Evolutionary conservation across 2,888 invertebrate species (phyloP), one percentile per base, ranked within the genome.

Genomic region (Arge pagana): DNA sequence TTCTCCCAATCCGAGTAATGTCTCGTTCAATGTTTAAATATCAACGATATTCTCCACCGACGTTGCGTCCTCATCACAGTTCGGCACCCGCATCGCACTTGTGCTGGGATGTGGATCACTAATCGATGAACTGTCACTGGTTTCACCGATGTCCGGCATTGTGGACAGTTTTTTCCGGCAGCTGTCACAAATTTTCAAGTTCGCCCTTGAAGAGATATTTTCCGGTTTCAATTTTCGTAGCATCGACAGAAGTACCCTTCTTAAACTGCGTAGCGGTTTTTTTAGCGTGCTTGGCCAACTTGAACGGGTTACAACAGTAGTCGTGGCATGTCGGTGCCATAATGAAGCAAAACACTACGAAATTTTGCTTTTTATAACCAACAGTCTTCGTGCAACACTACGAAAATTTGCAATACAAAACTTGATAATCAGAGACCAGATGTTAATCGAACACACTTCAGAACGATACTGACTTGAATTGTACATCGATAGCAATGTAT

Each of bases 141-240:
- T 40, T 10, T 40, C 24, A 18, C 24, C 13, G 24, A 23, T 40
- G 19, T 19, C 35, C 3, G 40, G 40, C 24, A 40, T 40, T 40
- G 23, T 24, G 5, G 7, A 15, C 11, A 40, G 7, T 40, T 23
- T 40, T 24, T 13, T 8, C 0, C 40, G 4, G 40, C 40, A 40
- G 11, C 6, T 15, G 40, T 23, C 40, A n/a, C 40, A 40, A 23
- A 40, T 23, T 40, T 40, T 40, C n/a, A 13, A 8, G 23, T 40
- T 26, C 16, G 40, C 40, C 13, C 24, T 24, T 24, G 16, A 24
- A 40, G 13, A n/a, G 7, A 24, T 8, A 16, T 40, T 16, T 40
- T 11, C 40, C 40, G 3, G 11, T 16, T 24, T 24, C 24, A 24
- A 40, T 40, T 40, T 40, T 15, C 15, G 23, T 24, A 40, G 13